Percentiles rank a stretch among this genome's conserved stretches.
phyloP scores from a whole-genome alignment of 1,140 invertebrate genomes.

The Pachyrhynchus sulphureomaculatus region DNA sequence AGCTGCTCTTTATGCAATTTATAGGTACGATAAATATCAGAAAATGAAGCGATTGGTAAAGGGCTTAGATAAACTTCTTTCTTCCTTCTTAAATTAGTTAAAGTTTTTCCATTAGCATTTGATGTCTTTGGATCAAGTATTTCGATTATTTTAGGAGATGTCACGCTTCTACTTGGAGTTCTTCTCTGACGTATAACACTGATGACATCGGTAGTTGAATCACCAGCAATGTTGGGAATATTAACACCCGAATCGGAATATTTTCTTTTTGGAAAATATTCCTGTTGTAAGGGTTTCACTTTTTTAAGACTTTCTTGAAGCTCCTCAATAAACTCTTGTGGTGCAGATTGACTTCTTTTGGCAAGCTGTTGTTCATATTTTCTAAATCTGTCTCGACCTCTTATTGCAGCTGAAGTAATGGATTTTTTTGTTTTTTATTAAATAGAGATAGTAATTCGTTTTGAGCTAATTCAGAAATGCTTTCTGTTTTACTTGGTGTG shows the following conservation, averaged over 20 bases:
- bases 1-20: slow-evolving; percentile 61
- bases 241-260: slow-evolving; percentile 29
- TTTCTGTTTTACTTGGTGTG: slow-evolving; percentile 37
- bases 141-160: slow-evolving; percentile 46
- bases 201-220: neutral
- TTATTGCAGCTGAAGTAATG: slow-evolving; percentile 30
- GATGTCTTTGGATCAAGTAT: slow-evolving; percentile 46
- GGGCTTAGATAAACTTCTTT: neutral
- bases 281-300: slow-evolving; percentile 46
- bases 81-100: no score
- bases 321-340: slow-evolving; percentile 54
- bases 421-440: slow-evolving; percentile 44
- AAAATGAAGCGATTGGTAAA: neutral
- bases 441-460: slow-evolving; percentile 38
- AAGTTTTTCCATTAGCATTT: neutral
- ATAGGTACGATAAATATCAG: slow-evolving; percentile 49
- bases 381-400: slow-evolving; percentile 35
- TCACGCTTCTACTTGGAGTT: neutral
- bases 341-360: slow-evolving; percentile 54
- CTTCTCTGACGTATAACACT: neutral
- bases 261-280: slow-evolving; percentile 30
- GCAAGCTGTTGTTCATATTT: slow-evolving; percentile 41
- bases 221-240: neutral
- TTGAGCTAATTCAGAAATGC: slow-evolving; percentile 39
- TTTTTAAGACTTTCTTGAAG: slow-evolving; percentile 55